Base-by-base conservation (phyloP, 2,797 vertebrate species). In the Enteromius mattozi region DNA sequence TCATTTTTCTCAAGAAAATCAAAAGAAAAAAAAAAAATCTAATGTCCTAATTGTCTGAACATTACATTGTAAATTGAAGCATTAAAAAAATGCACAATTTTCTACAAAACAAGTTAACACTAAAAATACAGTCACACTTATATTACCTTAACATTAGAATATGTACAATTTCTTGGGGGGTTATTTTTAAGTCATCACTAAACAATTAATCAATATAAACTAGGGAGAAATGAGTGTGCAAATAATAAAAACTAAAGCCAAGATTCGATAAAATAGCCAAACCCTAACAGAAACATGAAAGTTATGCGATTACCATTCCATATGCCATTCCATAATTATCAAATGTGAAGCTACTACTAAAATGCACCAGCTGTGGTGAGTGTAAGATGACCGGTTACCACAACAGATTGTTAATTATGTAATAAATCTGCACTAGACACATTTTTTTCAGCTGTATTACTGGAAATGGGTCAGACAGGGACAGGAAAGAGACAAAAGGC, bases 391-490 rank as follows among this genome's bases (percentile, higher is more conserved):
- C n/a, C 14, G 19, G 19, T 49, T 16, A 68, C 78, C 33, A 51
- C 13, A 17, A 35, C 4, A 27, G 30, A 74, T 12, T 74, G 27
- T 14, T 49, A 61, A 47, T 63, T 61, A 37, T 35, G 27, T 63
- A 37, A 63, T 35, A 63, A 82, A 59, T 19, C 24, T 24, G 4
- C 54, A 47, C 54, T 37, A 27, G n/a, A 3, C 49, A 59, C 16
- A 54, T 54, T 76, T 45, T 45, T 47, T 83, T 63, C 45, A 65
- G 59, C 19, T 24, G 56, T 66, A 27, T 83, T 77, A 83, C 81
- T 66, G 81, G 47, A 83, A 83, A n/a, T 83, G 45, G 81, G 81
- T 77, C 72, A 42, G n/a, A 21, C 45, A 40, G n/a, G 40, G 33
- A 68, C 61, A 68, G 72, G 47, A 75, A 76, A 76, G 42, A 76